Percentiles rank a stretch among this genome's conserved stretches.
These are phyloP conservation scores for Melikaiella ostensackeni DNA, from an alignment of 2,888 invertebrate species.

Conservation along the genomic window DNA sequence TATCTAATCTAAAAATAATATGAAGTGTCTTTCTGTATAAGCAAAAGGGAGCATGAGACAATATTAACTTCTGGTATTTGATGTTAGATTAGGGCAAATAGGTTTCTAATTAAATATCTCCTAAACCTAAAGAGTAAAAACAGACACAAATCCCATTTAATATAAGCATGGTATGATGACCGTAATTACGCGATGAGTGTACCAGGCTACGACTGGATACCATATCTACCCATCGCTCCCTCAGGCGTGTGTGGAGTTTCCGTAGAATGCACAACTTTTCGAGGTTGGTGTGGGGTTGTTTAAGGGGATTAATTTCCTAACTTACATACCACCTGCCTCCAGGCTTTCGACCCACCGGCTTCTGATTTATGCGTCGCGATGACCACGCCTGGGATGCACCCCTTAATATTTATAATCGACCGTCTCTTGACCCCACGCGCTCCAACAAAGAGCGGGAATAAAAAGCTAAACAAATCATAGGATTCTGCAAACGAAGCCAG, in stretches of 20 bases:
- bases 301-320: constrained; percentile 58
- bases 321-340: constrained; percentile 55
- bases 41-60: too few species aligned
- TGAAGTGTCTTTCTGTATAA: too few species aligned
- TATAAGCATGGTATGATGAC: constrained; percentile 37
- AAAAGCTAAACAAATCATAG: constrained; percentile 33
- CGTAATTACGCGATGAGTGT: constrained; percentile 62
- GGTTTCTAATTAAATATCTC: constrained; percentile 20
- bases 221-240: constrained; percentile 48
- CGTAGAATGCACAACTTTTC: constrained; percentile 53
- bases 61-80: background rate
- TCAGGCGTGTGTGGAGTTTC: constrained; percentile 49
- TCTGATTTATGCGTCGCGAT: constrained; percentile 59
- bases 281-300: constrained; percentile 47
- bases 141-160: constrained; percentile 27
- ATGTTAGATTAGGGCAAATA: background rate
- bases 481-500: constrained; percentile 14
- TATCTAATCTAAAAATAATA: too few species aligned
- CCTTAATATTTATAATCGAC: constrained; percentile 64
- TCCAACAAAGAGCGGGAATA: constrained; percentile 45
- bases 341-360: constrained; percentile 33
- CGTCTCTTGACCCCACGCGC: constrained; percentile 43
- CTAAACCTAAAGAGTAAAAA: background rate
- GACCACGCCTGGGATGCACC: constrained; percentile 61
- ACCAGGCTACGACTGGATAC: constrained; percentile 49